Base-by-base conservation (phyloP, 2,888 invertebrate genomes). In the Chymomyza fuscimana region DNA sequence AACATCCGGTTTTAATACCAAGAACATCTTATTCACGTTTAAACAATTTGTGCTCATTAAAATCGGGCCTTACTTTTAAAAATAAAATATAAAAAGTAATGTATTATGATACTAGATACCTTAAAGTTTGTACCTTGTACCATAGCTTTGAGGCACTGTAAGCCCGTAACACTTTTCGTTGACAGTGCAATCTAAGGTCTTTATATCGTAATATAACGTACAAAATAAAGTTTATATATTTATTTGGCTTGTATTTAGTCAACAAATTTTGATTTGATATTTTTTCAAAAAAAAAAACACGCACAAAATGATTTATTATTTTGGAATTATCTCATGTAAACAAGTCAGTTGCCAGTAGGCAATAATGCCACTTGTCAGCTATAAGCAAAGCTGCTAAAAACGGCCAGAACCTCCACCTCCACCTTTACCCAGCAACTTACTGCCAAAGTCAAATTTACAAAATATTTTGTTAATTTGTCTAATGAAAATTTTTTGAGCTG, bases 311-410 rank as follows among this genome's bases (percentile, higher is more conserved):
- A 89, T 89, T 88, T 88, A 89, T 88, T 88, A 89, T 81, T 76
- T 7, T 15, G 85, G 80, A 84, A 87, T 89, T 89, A 90, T 89
- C 91, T 89, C 83, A 72, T 88, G 90, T 91, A 90, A 91, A 90
- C 90, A 54, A 90, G 90, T 89, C 83, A 88, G 82, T 89, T 88
- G 86, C 80, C 84, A 78, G 76, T 73, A 79, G 72, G 75, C 73
- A 79, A 88, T 88, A 89, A 89, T 83, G 71, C 86, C 86, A 88
- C 81, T 89, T 88, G 89, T 88, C 83, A 77, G 75, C 75, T 61
- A 59, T 56, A 64, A 65, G 62, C 60, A 50, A 67, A 22, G 54
- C 32, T 6, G 12, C 32, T 58, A 32, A 62, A 54, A 19, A 12
- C 54, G 63, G 67, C 63, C 46, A 52, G 56, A 60, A 56, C 36